A percentile compares a stretch with the other conserved stretches of the same genome.
These are phyloP conservation scores for Sapayoa aenigma DNA, from an alignment of 2,113 vertebrate genomes.

Conservation along the genomic window DNA sequence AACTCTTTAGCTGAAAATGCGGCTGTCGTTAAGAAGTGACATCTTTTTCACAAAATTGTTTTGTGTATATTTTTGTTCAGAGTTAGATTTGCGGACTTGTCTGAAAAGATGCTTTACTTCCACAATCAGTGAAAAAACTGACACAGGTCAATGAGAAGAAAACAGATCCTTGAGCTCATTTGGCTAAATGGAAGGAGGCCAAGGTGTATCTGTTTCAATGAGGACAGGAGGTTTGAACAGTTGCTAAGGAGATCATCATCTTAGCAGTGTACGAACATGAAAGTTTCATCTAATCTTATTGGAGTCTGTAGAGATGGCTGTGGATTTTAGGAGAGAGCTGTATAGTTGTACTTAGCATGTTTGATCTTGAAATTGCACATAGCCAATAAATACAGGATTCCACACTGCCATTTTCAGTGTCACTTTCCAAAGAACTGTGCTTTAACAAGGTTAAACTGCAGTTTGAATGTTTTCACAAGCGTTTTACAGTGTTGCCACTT, in stretches of 20 bases:
- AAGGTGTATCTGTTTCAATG: neutral
- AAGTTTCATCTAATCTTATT: neutral
- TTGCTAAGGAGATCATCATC: neutral
- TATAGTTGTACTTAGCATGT: neutral
- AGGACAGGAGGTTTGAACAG: neutral
- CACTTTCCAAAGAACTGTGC: neutral
- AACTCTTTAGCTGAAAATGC: neutral
- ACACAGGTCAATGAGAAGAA: neutral
- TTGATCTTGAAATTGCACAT: constrained; percentile 31
- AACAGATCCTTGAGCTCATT: neutral
- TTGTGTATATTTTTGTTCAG: neutral
- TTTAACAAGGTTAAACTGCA: constrained; percentile 53
- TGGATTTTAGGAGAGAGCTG: neutral
- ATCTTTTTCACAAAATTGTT: neutral
- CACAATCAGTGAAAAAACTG: neutral
- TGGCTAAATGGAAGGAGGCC: neutral
- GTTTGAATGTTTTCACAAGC: constrained; percentile 55
- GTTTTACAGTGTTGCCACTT: constrained; percentile 51
- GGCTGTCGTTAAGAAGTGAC: neutral
- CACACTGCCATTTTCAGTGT: constrained; percentile 25
- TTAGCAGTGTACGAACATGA: neutral
- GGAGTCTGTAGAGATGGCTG: neutral
- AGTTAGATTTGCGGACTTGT: neutral
- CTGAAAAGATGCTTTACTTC: neutral
- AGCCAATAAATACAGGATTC: constrained; percentile 36